phyloP scores from a whole-genome alignment of 2,888 invertebrate genomes.

The Byasa hedistus region DNA sequence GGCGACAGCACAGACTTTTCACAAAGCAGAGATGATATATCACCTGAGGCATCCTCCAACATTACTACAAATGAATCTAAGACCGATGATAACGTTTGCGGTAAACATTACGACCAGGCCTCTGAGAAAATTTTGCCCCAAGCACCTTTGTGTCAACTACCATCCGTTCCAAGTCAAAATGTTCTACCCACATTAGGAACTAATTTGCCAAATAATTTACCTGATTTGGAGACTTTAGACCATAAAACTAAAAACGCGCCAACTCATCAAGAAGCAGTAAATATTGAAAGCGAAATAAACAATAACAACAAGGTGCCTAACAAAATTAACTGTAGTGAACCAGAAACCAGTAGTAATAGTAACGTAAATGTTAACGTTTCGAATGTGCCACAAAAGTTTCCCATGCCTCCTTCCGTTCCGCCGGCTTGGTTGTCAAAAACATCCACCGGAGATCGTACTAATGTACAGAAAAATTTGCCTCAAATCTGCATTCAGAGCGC shows the following conservation, averaged over 20 bases:
- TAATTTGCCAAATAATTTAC: constrained; percentile 42
- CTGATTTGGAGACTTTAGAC: constrained; percentile 38
- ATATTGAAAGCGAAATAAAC: constrained; percentile 35
- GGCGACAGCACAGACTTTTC: constrained; percentile 71
- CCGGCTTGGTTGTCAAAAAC: constrained; percentile 60
- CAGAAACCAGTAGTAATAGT: constrained; percentile 36
- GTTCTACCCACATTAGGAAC: constrained; percentile 46
- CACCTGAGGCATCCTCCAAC: constrained; percentile 49
- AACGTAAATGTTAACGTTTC: constrained; percentile 39
- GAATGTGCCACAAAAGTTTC: constrained; percentile 46
- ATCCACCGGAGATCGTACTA: constrained; percentile 37
- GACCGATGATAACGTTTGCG: constrained; percentile 33
- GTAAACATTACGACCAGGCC: constrained; percentile 35
- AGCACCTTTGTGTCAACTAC: constrained; percentile 59
- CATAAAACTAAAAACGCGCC: constrained; percentile 12
- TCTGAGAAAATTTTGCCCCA: constrained; percentile 44
- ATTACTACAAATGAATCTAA: constrained; percentile 38
- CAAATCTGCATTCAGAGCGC: constrained; percentile 61
- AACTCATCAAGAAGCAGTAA: constrained; percentile 23
- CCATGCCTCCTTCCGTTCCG: constrained; percentile 69
- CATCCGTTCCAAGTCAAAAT: constrained; percentile 63
- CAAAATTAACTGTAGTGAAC: constrained; percentile 25
- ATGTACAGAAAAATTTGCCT: constrained; percentile 48
- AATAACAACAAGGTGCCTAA: constrained; percentile 13
- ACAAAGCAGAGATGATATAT: constrained; percentile 69